A percentile compares a stretch with the other conserved stretches of the same genome.
phyloP scores from a whole-genome alignment of 1,140 invertebrate genomes.

The Ips typographus region DNA sequence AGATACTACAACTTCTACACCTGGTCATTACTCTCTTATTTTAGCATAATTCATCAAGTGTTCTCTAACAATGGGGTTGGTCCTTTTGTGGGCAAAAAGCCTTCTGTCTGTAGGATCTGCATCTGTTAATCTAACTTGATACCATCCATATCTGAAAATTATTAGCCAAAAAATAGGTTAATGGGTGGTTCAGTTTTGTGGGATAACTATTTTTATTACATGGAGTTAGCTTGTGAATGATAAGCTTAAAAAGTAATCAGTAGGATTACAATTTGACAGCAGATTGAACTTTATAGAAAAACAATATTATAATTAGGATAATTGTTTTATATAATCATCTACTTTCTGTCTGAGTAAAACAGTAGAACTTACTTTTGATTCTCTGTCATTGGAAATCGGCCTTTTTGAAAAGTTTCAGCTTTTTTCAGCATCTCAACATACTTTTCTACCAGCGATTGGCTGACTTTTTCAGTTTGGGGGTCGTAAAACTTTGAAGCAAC shows the following conservation, averaged over 20 bases:
- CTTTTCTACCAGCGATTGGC: constrained; percentile 24
- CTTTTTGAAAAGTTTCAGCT: constrained; percentile 9
- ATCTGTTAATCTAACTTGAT: constrained; percentile 44
- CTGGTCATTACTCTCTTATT: constrained; percentile 42
- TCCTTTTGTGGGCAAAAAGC: constrained; percentile 48
- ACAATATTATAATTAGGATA: too few relatives aligned
- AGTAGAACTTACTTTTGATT: constrained; percentile 26
- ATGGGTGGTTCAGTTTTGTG: not conserved
- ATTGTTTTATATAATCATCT: too few relatives aligned
- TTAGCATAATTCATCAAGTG: constrained; percentile 51
- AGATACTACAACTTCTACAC: too few relatives aligned
- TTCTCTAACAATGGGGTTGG: constrained; percentile 48
- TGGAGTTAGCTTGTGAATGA: not conserved
- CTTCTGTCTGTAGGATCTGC: constrained; percentile 39
- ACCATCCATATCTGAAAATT: constrained; percentile 52
- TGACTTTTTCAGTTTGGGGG: constrained; percentile 26
- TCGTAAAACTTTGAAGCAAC: constrained; percentile 42
- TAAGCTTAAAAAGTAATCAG: not conserved
- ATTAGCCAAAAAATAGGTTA: too few relatives aligned
- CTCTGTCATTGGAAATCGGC: constrained; percentile 25
- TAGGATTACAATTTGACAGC: too few relatives aligned
- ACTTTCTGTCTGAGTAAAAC: too few relatives aligned
- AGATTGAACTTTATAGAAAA: too few relatives aligned
- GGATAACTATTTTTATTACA: not conserved
- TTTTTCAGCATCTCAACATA: constrained; percentile 23